Percentiles rank a stretch among this genome's conserved stretches.
Evolutionary conservation across 2,113 vertebrate genomes (phyloP).

Genomic region (Ramphastos sulfuratus): DNA sequence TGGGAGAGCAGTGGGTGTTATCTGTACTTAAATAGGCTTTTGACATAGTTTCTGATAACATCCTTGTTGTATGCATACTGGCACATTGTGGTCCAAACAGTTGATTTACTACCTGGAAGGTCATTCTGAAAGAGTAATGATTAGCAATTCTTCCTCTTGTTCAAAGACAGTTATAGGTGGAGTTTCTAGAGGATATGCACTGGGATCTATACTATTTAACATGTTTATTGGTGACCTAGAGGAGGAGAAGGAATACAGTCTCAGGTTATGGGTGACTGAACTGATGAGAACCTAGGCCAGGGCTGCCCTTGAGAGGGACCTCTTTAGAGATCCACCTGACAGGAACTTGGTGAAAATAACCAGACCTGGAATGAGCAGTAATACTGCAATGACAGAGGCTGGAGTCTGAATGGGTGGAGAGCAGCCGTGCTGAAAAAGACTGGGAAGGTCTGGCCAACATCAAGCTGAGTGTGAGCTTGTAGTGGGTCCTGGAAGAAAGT

Average conservation of each 20-base stretch:
- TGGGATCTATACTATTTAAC: not conserved
- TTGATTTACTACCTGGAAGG: not conserved
- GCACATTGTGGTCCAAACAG: not conserved
- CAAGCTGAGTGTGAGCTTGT: not conserved
- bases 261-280: not conserved
- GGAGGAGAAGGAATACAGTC: not conserved
- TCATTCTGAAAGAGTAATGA: not conserved
- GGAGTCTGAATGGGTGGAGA: not conserved
- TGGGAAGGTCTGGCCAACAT: not conserved
- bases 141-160: not conserved
- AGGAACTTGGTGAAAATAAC: not conserved
- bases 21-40: not conserved
- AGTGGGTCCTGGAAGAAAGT: not conserved
- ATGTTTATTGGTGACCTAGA: not conserved
- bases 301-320: not conserved
- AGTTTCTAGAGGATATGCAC: not conserved
- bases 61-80: not conserved
- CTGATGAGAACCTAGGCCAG: not conserved
- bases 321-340: not conserved
- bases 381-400: not conserved
- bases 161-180: not conserved
- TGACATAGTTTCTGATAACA: fast-evolving
- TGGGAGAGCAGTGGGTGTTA: not conserved
- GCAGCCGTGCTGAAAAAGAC: not conserved
- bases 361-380: not conserved